A percentile compares a stretch with the other conserved stretches of the same genome.
phyloP scores from a whole-genome alignment of 2,888 invertebrate species.

The Apotomis capreana region DNA sequence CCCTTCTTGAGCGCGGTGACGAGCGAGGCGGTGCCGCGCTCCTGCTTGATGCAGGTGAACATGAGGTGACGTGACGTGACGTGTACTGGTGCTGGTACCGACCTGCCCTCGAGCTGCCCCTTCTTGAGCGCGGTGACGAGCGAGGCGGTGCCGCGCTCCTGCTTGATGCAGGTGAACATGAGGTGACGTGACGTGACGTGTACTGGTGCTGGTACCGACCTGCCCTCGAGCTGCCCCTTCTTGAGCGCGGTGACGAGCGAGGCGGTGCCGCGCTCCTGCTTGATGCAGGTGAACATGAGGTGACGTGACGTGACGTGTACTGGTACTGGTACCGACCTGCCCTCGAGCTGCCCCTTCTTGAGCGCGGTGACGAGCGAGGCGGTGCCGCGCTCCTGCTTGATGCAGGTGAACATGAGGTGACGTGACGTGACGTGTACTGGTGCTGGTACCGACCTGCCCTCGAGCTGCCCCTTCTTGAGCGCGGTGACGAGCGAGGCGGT shows the following conservation, averaged over 20 bases:
- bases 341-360: slow-evolving; percentile 92
- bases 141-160: slow-evolving; percentile 93
- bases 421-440: too few relatives aligned
- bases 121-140: slow-evolving; percentile 94
- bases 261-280: slow-evolving; percentile 93
- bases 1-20: slow-evolving; percentile 94
- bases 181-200: too few relatives aligned
- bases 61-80: slow-evolving; percentile 66
- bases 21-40: slow-evolving; percentile 93
- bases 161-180: slow-evolving; percentile 94
- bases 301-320: too few relatives aligned
- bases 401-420: slow-evolving; percentile 88
- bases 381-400: slow-evolving; percentile 95
- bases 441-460: slow-evolving; percentile 80
- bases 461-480: slow-evolving; percentile 93
- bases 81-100: slow-evolving; percentile 49
- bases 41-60: slow-evolving; percentile 95
- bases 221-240: slow-evolving; percentile 91
- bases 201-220: slow-evolving; percentile 67
- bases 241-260: slow-evolving; percentile 94
- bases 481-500: slow-evolving; percentile 92
- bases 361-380: slow-evolving; percentile 92
- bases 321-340: slow-evolving; percentile 74
- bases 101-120: slow-evolving; percentile 90
- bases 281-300: slow-evolving; percentile 91